Evolutionary conservation across 2,797 vertebrate genomes (phyloP), one percentile per base, ranked within the genome.

Genomic region (Lutjanus argentimaculatus): DNA sequence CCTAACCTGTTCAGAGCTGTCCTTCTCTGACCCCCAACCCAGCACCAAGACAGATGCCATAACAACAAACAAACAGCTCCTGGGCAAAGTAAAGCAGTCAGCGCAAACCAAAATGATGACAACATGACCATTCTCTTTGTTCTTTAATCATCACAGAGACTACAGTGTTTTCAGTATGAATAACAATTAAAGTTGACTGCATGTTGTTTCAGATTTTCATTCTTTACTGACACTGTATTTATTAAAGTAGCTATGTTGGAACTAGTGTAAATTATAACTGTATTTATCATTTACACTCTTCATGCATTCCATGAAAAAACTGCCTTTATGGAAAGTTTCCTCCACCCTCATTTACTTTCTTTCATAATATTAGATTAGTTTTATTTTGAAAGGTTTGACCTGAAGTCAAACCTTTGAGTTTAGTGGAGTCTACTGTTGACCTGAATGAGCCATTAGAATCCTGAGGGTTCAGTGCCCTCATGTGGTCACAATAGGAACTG

Each of bases 401-500:
- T 0, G 15, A 63, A n/a, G 36, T 43, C 40, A 45, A 14, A 21
- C 19, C n/a, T 4, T 21, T 16, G 14, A 6, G 25, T 9, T 36
- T 36, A 36, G 17, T 46, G 17, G 15, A 46, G 45, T 59, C 10
- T 25, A 49, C 8, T 9, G 45, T 30, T 40, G 2, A 13, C n/a
- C 4, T 58, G 15, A 43, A 40, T 30, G 17, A n/a, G 11, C 25
- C 25, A 7, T 46, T 5, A 13, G 42, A 42, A n/a, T 22, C 12
- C 14, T 21, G 12, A 21, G 13, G 8, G 4, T 68, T 74, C 11
- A 62, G 75, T 68, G 73, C 55, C 57, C 59, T 65, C 70, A 9
- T 59, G 46, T 51, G 80, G 77, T 6, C 68, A 72, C 0, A 14
- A 0, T 2, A 0, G 13, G 9, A 72, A 84, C 67, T 72, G 14